phyloP scores from a whole-genome alignment of 2,113 vertebrate genomes.

The Piprites chloris region DNA sequence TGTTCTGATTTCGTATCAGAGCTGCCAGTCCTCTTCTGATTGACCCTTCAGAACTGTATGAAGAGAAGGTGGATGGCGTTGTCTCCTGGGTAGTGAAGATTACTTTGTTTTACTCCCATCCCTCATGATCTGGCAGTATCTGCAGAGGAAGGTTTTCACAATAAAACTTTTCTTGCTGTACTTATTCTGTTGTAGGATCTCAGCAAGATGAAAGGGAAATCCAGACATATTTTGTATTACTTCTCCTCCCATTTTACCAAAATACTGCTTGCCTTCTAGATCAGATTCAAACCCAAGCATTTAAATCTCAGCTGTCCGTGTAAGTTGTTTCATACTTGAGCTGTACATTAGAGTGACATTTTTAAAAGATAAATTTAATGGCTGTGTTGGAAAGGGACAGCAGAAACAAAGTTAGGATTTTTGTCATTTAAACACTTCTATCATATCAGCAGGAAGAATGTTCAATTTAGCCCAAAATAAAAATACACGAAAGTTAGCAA shows the following conservation, averaged over 20 bases:
- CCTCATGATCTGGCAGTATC: not conserved
- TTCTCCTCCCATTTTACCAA: not conserved
- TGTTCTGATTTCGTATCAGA: not conserved
- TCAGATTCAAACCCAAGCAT: not conserved
- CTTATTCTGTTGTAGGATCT: not conserved
- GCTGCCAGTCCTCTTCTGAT: not conserved
- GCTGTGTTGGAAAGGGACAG: not conserved
- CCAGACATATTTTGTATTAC: not conserved
- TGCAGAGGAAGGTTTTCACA: not conserved
- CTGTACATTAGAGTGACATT: not conserved
- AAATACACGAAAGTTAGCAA: not conserved
- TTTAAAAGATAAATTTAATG: not conserved
- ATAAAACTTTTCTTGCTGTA: not conserved
- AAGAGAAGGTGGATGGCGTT: not conserved
- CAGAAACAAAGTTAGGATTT: not conserved
- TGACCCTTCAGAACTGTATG: not conserved
- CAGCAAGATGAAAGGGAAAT: not conserved
- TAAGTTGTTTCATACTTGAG: not conserved
- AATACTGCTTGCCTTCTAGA: not conserved
- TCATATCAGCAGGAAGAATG: not conserved
- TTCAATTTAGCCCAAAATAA: not conserved
- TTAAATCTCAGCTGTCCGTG: not conserved
- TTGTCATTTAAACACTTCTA: not conserved
- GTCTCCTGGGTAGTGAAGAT: not conserved
- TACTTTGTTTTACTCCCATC: not conserved